Evolutionary conservation across 2,888 invertebrate genomes (phyloP), one percentile per base, ranked within the genome.

Genomic region (Amblyjoppa fuscipennis): DNA sequence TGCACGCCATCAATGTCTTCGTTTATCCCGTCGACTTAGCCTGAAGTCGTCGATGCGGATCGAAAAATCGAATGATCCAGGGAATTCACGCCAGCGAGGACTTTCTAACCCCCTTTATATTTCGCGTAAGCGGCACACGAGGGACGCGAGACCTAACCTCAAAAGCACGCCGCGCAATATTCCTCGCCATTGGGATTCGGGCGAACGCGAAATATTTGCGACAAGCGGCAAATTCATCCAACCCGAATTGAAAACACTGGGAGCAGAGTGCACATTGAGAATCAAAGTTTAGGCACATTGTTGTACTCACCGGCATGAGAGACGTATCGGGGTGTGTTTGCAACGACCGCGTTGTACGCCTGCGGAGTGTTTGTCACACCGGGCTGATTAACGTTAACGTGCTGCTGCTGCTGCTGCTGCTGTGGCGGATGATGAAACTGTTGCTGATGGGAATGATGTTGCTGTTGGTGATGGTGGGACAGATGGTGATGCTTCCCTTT

Each of bases 401-500:
- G 87, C 41, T 90, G 86, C 31, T 90, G 89, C 45, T 90, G 90
- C 59, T 89, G 90, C 59, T 89, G 90, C 69, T 89, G 91, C 4
- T 81, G 82, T 16, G 7, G 91, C 38, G 89, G 90, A 38, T 88
- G 82, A 16, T 83, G 89, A n/a, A 88, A 85, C 31, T 89, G 91
- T 56, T 91, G 91, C 5, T 84, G 89, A 6, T 86, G 88, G 16
- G 83, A 82, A 7, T 86, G 89, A 3, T 88, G 89, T 0, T 87
- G 90, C 45, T 88, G 89, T 4, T 89, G 89, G 16, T 89, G 90
- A n/a, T 91, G 91, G 75, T 92, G 92, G 87, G 91, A 83, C 88
- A 89, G 89, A 80, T 92, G 92, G 87, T 92, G 91, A 83, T 93
- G 91, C 86, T 92, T 93, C 85, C 92, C 92, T 88, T 92, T 92